These are phyloP conservation scores for Podiceps cristatus DNA, from an alignment of 2,113 vertebrate species.

Conservation along the genomic window DNA sequence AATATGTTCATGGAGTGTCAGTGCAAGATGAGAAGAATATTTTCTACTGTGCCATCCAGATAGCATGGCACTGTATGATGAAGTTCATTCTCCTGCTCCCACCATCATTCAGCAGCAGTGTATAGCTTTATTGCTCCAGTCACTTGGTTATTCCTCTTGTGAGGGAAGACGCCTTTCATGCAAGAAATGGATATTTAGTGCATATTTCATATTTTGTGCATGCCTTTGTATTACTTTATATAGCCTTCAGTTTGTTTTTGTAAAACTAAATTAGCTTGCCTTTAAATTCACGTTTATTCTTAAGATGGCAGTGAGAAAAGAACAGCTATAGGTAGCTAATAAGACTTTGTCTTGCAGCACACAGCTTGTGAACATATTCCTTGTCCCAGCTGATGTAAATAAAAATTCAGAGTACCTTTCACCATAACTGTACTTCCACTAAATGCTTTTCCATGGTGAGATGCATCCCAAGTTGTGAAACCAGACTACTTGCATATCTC, in stretches of 20 bases:
- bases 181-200: background rate
- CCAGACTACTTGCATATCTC: rapidly evolving
- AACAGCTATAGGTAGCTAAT: background rate
- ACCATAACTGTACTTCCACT: background rate
- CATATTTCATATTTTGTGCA: background rate
- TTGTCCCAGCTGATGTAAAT: background rate
- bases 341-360: background rate
- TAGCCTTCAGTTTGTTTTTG: background rate
- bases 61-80: background rate
- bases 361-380: background rate
- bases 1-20: background rate
- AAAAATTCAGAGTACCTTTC: background rate
- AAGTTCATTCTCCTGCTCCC: background rate
- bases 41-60: background rate
- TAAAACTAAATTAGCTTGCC: background rate
- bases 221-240: background rate
- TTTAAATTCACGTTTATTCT: background rate
- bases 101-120: background rate
- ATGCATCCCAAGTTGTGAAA: background rate
- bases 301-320: background rate
- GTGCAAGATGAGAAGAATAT: background rate
- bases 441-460: background rate
- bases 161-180: background rate
- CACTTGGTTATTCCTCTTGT: background rate
- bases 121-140: background rate